Base-by-base conservation (phyloP, 2,797 vertebrate species). In the Argentina silus region DNA sequence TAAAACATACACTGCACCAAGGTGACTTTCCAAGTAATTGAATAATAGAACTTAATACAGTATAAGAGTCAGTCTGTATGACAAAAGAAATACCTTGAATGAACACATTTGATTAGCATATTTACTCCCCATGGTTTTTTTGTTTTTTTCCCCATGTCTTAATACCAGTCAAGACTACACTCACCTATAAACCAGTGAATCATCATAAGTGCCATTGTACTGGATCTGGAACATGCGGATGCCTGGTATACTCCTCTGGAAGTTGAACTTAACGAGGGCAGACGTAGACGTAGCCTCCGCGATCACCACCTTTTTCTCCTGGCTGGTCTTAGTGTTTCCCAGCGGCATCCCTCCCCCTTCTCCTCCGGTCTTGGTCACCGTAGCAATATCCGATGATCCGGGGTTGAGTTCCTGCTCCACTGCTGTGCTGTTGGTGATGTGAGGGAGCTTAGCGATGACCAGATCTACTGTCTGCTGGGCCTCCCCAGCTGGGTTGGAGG, bases 141-240 rank as follows among this genome's bases (percentile, higher is more conserved):
- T 81, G 74, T 75, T 80, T 44, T 76, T 47, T 51, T 81, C 53
- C 79, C 70, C 56, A 27, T 47, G 44, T 9, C 44, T 47, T 47
- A 43, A 43, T 44, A 61, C 6, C 36, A 44, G 61, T 27, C 61
- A 17, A 44, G 11, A 3, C 27, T 36, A 36, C 27, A 50, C 93
- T 93, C 92, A 99, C 98, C 98, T 98, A 94, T 99, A 99, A 73
- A 99, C 97, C 84, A 99, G 92, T 1, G 98, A 99, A 85, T 99
- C 98, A 72, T 99, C 98, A 0, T 99, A 99, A 79, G 94, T 96
- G 80, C 98, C 97, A n/a, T 99, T 99, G 83, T 99, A 99, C 72
- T 99, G 98, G 84, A 99, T 98, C 83, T 99, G 98, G 86, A 99
- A 99, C 98, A 99, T 99, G 78, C 98, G 96, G 82, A 98, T 99